phyloP scores from a whole-genome alignment of 1,140 invertebrate species.

The Scaptomyza graminum region DNA sequence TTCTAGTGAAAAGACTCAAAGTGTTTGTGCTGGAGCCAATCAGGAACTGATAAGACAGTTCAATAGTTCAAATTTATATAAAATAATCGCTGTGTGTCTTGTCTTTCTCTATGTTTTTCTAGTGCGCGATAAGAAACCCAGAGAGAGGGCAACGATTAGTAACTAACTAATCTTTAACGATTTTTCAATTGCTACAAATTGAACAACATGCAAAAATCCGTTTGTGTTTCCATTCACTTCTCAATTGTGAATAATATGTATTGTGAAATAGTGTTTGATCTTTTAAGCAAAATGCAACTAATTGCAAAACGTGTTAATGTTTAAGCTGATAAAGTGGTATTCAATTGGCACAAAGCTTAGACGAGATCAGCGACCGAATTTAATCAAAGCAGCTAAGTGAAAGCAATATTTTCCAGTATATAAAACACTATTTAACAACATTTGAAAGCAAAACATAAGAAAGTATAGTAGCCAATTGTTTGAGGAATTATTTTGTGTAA shows the following conservation, averaged over 20 bases:
- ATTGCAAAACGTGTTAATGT: conserved; percentile 28
- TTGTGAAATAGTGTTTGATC: conserved; percentile 3
- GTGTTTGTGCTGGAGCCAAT: conserved; percentile 35
- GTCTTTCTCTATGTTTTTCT: conserved; percentile 1
- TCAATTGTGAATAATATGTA: not conserved
- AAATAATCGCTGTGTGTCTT: conserved; percentile 13
- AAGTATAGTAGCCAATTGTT: not conserved
- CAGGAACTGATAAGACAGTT: conserved; percentile 58
- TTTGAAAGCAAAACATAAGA: not conserved
- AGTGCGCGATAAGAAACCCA: conserved; percentile 30
- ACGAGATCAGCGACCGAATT: not conserved
- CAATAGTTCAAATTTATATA: conserved; percentile 59
- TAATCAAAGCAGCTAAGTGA: conserved; percentile 38
- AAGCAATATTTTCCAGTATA: not conserved
- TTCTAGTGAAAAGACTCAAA: conserved; percentile 12
- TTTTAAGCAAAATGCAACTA: conserved; percentile 4
- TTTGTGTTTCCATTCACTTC: conserved; percentile 5
- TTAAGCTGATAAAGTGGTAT: conserved; percentile 23
- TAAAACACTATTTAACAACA: not conserved
- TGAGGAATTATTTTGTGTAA: not conserved
- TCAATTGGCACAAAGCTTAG: not conserved
- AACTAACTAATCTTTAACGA: conserved; percentile 9
- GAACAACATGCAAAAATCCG: conserved; percentile 12
- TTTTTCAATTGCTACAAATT: conserved; percentile 6
- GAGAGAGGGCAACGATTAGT: not conserved